Percentiles rank a stretch among this genome's conserved stretches.
phyloP scores from a whole-genome alignment of 2,797 vertebrate species.

The Enteromius thamalakanensis region DNA sequence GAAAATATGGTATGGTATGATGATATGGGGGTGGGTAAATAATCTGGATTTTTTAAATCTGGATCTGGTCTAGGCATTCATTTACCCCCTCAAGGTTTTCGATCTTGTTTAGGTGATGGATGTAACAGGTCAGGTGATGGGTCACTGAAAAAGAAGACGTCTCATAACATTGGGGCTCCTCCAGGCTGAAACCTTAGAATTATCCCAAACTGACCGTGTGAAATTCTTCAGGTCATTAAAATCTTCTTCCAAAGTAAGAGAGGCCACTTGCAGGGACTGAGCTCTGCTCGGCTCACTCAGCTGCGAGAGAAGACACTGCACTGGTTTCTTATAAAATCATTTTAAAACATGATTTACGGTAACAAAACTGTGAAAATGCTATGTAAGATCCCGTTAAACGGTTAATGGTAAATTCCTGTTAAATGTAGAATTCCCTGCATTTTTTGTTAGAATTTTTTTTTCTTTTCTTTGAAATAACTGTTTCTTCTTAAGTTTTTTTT shows the following conservation, averaged over 20 bases:
- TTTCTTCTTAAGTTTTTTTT: too few relatives aligned
- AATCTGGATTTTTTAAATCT: not conserved
- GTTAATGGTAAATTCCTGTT: too few relatives aligned
- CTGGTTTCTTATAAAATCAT: conserved; percentile 49
- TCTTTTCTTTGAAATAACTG: too few relatives aligned
- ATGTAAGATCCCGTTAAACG: too few relatives aligned
- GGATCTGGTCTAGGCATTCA: not conserved
- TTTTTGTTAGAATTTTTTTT: too few relatives aligned
- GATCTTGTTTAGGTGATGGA: not conserved
- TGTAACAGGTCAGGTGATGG: conserved; percentile 16
- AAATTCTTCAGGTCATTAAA: conserved; percentile 67
- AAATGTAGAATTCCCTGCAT: too few relatives aligned
- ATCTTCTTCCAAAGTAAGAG: conserved; percentile 66
- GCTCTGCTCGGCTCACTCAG: conserved; percentile 52
- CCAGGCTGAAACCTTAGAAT: conserved; percentile 16
- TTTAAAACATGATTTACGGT: not conserved
- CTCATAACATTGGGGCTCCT: conserved; percentile 5
- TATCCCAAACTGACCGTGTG: not conserved
- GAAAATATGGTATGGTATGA: too few relatives aligned
- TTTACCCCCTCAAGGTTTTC: not conserved
- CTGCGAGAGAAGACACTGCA: conserved; percentile 43
- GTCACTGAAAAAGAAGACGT: conserved; percentile 4
- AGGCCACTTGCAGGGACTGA: conserved; percentile 69
- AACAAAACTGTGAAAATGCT: too few relatives aligned
- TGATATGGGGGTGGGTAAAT: not conserved